phyloP scores from a whole-genome alignment of 2,113 vertebrate species.

The Toxotes chatareus region DNA sequence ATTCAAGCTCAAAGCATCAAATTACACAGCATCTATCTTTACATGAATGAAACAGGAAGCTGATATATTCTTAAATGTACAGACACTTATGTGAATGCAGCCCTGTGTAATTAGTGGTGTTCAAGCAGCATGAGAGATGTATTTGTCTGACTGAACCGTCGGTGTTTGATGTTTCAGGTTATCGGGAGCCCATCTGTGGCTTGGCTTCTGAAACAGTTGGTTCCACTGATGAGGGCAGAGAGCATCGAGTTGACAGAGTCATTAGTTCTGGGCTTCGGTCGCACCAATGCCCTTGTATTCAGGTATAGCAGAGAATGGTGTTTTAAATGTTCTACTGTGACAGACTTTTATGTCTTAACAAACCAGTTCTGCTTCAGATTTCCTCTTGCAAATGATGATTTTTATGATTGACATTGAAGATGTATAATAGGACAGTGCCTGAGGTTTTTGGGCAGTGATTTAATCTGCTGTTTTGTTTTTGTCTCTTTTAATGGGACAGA shows the following conservation, averaged over 20 bases:
- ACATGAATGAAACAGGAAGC: conserved; percentile 44
- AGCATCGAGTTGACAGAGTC: conserved; percentile 98
- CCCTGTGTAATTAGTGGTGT: conserved; percentile 46
- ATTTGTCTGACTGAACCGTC: conserved; percentile 30
- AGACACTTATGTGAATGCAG: neutral
- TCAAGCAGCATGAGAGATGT: conserved; percentile 9
- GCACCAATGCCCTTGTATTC: conserved; percentile 96
- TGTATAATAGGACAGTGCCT: neutral
- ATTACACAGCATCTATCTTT: conserved; percentile 54
- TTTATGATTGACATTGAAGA: neutral
- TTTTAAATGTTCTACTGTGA: neutral
- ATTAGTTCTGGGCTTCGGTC: conserved; percentile 96
- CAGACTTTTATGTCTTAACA: neutral
- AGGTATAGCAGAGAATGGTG: conserved; percentile 84
- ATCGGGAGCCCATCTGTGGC: conserved; percentile 95
- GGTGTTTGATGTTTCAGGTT: conserved; percentile 83
- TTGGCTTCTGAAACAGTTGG: conserved; percentile 95
- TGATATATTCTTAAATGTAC: conserved; percentile 32
- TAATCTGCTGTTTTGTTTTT: neutral
- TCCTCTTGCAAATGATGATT: neutral
- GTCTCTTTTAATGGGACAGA: conserved; percentile 13
- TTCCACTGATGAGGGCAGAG: conserved; percentile 97
- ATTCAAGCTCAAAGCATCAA: conserved; percentile 49
- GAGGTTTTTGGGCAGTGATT: neutral
- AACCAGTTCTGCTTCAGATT: neutral